These are phyloP conservation scores for Melitaea athalia DNA, from an alignment of 2,888 invertebrate genomes.

Conservation along the genomic window DNA sequence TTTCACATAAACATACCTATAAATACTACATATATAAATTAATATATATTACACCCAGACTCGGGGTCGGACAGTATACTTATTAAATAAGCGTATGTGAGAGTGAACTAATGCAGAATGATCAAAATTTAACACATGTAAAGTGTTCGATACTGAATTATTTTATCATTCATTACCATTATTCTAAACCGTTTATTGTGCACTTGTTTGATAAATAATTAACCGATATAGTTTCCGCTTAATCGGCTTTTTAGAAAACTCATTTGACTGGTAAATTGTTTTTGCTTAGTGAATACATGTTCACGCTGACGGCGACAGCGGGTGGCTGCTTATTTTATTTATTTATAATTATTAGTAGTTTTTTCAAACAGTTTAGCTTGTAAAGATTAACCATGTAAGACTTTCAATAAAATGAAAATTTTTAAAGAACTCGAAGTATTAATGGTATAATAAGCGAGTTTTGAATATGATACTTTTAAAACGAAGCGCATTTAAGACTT, in stretches of 20 bases:
- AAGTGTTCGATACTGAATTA: conserved; percentile 43
- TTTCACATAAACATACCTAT: too few relatives aligned
- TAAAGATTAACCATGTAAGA: conserved; percentile 1
- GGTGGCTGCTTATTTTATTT: conserved; percentile 15
- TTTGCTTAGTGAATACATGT: conserved; percentile 60
- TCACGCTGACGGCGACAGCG: conserved; percentile 50
- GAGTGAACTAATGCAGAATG: conserved; percentile 34
- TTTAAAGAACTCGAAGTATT: neutral
- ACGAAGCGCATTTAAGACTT: too few relatives aligned
- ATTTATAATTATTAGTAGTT: conserved; percentile 1
- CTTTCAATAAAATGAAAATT: neutral
- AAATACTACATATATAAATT: too few relatives aligned
- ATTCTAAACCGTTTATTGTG: conserved; percentile 51
- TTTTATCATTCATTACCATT: conserved; percentile 43
- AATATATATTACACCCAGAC: too few relatives aligned
- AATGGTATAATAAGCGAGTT: too few relatives aligned
- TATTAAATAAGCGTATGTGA: conserved; percentile 10
- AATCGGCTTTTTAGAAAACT: conserved; percentile 81
- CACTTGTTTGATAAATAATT: conserved; percentile 70
- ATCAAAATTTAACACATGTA: conserved; percentile 37
- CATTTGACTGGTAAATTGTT: conserved; percentile 79
- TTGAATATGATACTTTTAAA: too few relatives aligned
- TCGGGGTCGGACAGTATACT: too few relatives aligned
- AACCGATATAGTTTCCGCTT: conserved; percentile 78
- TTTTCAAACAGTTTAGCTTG: neutral